Evolutionary conservation across 2,888 invertebrate genomes (phyloP), one percentile per base, ranked within the genome.

Genomic region (Drosophila birchii): DNA sequence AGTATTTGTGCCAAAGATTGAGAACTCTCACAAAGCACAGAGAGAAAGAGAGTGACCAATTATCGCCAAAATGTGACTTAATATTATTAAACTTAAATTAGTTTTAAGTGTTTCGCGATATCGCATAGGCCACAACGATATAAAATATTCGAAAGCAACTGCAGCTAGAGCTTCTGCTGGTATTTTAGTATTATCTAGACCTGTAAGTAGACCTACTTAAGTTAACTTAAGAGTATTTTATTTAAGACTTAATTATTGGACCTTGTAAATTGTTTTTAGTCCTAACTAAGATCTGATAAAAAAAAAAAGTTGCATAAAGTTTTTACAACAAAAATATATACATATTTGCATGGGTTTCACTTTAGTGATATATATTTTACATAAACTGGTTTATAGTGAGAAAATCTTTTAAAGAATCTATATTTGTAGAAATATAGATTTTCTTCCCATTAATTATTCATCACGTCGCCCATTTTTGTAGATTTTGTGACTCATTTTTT

Each of bases 1-100:
- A 87, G 86, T 86, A 86, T 90, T 90, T 78, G 83, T 84, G 88
- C 86, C 86, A 86, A 86, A 90, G 86, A 86, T 84, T 86, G 68
- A 75, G 71, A 71, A 20, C 68, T 68, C 41, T 68, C 73, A 16
- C 18, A 9, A 64, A 4, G n/a, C 47, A 39, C 26, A 34, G 49
- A 60, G 26, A 29, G n/a, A 60, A 16, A 45, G 76, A 69, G 34
- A 53, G 49, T 45, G 36, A 67, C 45, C 62, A 60, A 54, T 58
- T 55, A 77, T 69, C 56, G 60, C 58, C 59, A 64, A 72, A 73
- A 77, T 77, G 77, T 81, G 86, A 85, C 90, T 86, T 88, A 86
- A 80, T 86, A 78, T 64, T 70, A 80, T 75, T 73, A 78, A 71
- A 82, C 56, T 81, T 47, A 47, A 85, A 58, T 76, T 78, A 72